Conservation (phyloP, 1,140 invertebrate species). For the Adelges cooleyi region DNA sequence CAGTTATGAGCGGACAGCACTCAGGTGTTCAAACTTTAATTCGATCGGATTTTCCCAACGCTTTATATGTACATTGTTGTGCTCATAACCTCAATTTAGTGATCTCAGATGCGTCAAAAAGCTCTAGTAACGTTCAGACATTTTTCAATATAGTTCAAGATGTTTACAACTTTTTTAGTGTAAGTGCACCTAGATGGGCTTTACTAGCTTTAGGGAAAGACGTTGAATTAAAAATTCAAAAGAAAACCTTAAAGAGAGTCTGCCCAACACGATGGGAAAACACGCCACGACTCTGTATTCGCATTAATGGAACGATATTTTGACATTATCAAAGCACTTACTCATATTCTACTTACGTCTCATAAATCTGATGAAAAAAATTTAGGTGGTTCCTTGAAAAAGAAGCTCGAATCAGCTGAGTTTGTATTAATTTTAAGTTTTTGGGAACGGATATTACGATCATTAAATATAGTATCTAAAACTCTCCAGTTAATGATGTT, state of each 20-base stretch:
- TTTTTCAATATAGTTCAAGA: constrained; percentile 6
- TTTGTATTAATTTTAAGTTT: background rate
- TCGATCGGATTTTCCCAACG: background rate
- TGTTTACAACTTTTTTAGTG: background rate
- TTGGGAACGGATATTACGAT: background rate
- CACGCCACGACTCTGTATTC: background rate
- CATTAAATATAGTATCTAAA: background rate
- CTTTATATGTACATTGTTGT: background rate
- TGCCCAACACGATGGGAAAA: background rate
- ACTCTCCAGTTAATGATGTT: no score
- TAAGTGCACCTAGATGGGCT: background rate
- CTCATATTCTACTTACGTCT: no score
- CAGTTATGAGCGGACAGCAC: no score
- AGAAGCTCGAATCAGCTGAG: background rate
- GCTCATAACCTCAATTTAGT: background rate
- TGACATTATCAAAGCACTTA: no score
- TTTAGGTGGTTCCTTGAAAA: background rate
- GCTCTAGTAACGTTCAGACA: background rate
- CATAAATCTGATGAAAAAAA: background rate
- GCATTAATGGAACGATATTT: no score
- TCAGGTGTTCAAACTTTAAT: background rate
- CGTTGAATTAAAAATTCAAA: background rate
- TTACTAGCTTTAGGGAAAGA: background rate
- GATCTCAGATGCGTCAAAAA: background rate
- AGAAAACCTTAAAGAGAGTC: background rate